Base-by-base conservation (phyloP, 2,888 invertebrate genomes). In the Nephrocerus scutellatus region DNA sequence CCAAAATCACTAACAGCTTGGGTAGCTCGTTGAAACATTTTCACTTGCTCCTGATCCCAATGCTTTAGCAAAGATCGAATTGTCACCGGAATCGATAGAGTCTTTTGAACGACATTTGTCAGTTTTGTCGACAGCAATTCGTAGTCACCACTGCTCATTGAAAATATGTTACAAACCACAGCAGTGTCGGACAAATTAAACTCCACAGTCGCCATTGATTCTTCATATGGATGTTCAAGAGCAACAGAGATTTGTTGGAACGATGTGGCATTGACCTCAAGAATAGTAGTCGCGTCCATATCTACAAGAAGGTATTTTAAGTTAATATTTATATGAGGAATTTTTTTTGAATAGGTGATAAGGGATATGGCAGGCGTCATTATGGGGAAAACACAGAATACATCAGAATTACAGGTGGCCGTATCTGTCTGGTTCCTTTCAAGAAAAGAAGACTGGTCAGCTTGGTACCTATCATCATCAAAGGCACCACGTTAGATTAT, bases 161-260 rank as follows among this genome's bases (percentile, higher is more conserved):
- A 79, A 60, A 82, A 82, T 2, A 93, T 77, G 21, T 79, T 74
- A 55, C 91, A 92, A 34, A 81, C 78, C 0, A 90, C 76, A 46
- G 82, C 80, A 1, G 84, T 80, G 56, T 92, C 90, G 6, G 77
- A 72, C 36, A 96, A 72, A 63, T 91, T 84, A 46, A 96, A 74
- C 63, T 95, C 93, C 10, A 88, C 85, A 0, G 93, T 92, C 1
- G 91, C 88, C 80, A 95, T 83, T 44, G 87, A 84, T 65, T 92
- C 92, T 59, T 91, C 90, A 14, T 83, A 72, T 0, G 95, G 93
- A 71, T 95, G 92, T 62, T 93, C 92, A 59, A 96, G 77, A 7
- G 89, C 84, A 14, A 96, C 81, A 8, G 87, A 85, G 47, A 96
- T 79, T 65, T 89, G 88, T 46, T 86, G 85, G 74, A 89, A 84